Base-by-base conservation (phyloP, 2,797 vertebrate species). In the Apodemus agrarius region DNA sequence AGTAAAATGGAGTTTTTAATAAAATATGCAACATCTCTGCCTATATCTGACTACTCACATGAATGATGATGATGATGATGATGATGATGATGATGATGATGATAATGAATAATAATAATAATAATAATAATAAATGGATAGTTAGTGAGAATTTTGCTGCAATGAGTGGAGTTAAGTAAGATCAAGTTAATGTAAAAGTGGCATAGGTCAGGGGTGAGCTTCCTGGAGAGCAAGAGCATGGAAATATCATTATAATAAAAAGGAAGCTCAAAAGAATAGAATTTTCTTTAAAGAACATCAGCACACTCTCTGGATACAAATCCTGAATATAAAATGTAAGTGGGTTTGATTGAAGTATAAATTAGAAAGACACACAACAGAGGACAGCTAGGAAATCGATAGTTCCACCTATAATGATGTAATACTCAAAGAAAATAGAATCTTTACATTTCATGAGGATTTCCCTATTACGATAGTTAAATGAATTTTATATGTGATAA, bases 381-480 rank as follows among this genome's bases (percentile, higher is more conserved):
- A 92, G 78, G 26, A 86, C 86, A 79, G 5, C 57, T 14, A 90
- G n/a, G 83, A 91, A 89, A 83, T 57, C 14, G 49, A 94, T 92
- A 81, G 4, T 0, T 63, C 14, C 63, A 37, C 69, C 21, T 40
- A 1, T 59, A n/a, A 13, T 92, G 9, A 89, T 34, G 0, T 46
- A 74, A 69, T 84, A 81, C 24, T 57, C 3, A 29, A 86, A 14
- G 9, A 72, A 9, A 90, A 79, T 83, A 78, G 19, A 91, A 46
- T 9, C 40, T 63, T 90, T 21, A 31, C 6, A 19, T 93, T 90
- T 89, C 43, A 65, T 49, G 43, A 3, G 43, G 8, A 4, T 61
- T 95, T 94, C 24, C 11, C 11, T 91, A 29, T 59, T 31, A 52
- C 2, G 2, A 5, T 43, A 0, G 26, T 78, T 85, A 88, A 22